Base-by-base conservation (phyloP, 2,113 vertebrate species). In the Nycticorax nycticorax region DNA sequence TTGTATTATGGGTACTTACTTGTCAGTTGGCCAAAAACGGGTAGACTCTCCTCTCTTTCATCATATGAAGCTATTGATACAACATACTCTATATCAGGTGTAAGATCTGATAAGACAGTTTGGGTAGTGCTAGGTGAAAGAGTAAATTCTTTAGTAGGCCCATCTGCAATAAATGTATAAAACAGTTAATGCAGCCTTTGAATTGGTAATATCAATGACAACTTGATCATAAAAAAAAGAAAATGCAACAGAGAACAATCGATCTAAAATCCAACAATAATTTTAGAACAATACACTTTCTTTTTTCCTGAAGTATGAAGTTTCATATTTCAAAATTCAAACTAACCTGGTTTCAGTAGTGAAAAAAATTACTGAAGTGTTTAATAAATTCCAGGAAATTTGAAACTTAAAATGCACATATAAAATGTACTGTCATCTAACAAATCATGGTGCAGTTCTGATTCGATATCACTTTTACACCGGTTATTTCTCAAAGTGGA, bases 21-120 rank as follows among this genome's bases (percentile, higher is more conserved):
- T 97, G 99, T 99, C 92, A 99, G 97, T 93, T 99, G 99, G 62
- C 99, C 99, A 92, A 98, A 98, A 91, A 99, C 97, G 81, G 99
- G 99, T 64, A 99, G 85, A 97, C 99, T 99, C 97, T 99, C 99
- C 89, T 98, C 98, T 55, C 96, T 95, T 77, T 98, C 97, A 27
- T 97, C 66, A 93, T 98, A 99, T 41, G 99, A 98, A 79, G 93
- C 83, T 95, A 99, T 98, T 30, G 98, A 99, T 64, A 99, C 99
- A 45, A 97, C 78, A 95, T 99, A 99, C 53, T 99, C 98, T 98
- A 98, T 87, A 97, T 99, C 98, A 97, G 99, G 96, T 95, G 72
- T 98, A 93, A 99, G 98, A 75, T 99, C 98, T 93, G 98, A 98
- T 97, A 99, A 98, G 87, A 98, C 97, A 67, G 99, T 99, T 96